Evolutionary conservation across 2,113 vertebrate species (phyloP), one percentile per base, ranked within the genome.

Genomic region (Vulpes lagopus): DNA sequence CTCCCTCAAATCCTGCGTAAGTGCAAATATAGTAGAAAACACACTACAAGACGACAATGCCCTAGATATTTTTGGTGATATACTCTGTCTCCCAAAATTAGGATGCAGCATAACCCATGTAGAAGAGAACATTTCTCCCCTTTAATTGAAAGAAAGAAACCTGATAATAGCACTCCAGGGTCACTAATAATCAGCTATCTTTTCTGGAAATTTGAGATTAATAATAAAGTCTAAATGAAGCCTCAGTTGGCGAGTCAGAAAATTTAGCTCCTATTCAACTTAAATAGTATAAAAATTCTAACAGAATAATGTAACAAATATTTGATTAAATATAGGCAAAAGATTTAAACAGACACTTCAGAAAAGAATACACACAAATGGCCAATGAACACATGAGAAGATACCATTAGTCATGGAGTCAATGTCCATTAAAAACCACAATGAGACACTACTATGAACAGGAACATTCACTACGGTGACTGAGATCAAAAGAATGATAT

Each of bases 191-290:
- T 53, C 22, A 78, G 17, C 30, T 35, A 59, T 12, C 65, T 92
- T 90, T 76, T 76, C 32, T 80, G 35, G n/a, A 57, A 79, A 86
- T 57, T 65, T 94, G 73, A 76, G 49, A 95, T 92, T 8, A 88
- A 91, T 89, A 93, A 74, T 19, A 81, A 93, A 69, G 78, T 88
- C 30, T 88, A 92, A 64, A 69, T 81, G 49, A 96, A 95, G 88
- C 16, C 59, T 67, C 53, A 82, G 49, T 81, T 85, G 80, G 2
- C 71, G 14, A 96, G 17, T 89, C 35, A 92, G 51, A 95, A 96
- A 94, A 88, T 76, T 64, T 51, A 96, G 69, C 23, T 81, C 8
- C 60, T 87, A 73, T 91, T 96, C 23, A 89, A 89, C 17, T 85
- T 92, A 80, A 93, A 49, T 27, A 92, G 10, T 43, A 96, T 80